A percentile compares a stretch with the other conserved stretches of the same genome.
Evolutionary conservation across 1,140 invertebrate species (phyloP).

Genomic region (Drosophila nannoptera): DNA sequence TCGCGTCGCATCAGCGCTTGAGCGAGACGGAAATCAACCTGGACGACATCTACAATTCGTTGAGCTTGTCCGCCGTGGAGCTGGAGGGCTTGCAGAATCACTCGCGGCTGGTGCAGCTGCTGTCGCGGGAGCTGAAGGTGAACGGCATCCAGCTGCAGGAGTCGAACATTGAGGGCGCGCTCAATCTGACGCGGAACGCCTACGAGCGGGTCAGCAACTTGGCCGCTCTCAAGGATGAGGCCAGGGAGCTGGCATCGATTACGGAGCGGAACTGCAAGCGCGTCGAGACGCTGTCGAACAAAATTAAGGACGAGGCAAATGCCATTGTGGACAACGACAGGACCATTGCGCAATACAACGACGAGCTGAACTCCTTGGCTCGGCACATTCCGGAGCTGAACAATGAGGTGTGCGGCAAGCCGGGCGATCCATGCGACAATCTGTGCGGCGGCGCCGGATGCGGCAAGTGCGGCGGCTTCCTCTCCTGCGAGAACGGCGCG

Average conservation of each 20-base stretch:
- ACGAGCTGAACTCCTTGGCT: conserved; percentile 85
- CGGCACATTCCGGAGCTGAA: conserved; percentile 91
- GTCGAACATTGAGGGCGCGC: conserved; percentile 95
- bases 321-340: conserved; percentile 86
- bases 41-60: conserved; percentile 87
- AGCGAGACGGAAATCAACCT: conserved; percentile 83
- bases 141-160: conserved; percentile 95
- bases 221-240: conserved; percentile 83
- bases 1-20: conserved; percentile 79
- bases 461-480: conserved; percentile 89
- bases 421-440: conserved; percentile 90
- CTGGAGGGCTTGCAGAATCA: conserved; percentile 87
- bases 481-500: conserved; percentile 93
- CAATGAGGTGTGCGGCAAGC: conserved; percentile 92
- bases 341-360: conserved; percentile 83
- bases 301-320: conserved; percentile 85
- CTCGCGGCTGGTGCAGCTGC: conserved; percentile 85
- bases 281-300: conserved; percentile 88
- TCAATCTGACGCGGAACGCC: conserved; percentile 91
- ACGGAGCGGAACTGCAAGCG: conserved; percentile 90
- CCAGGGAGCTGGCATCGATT: conserved; percentile 85
- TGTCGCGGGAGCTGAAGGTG: conserved; percentile 87
- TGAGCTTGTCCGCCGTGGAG: conserved; percentile 88
- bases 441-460: conserved; percentile 97
- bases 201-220: conserved; percentile 82